phyloP scores from a whole-genome alignment of 2,113 vertebrate genomes.

The Rallus limicola region DNA sequence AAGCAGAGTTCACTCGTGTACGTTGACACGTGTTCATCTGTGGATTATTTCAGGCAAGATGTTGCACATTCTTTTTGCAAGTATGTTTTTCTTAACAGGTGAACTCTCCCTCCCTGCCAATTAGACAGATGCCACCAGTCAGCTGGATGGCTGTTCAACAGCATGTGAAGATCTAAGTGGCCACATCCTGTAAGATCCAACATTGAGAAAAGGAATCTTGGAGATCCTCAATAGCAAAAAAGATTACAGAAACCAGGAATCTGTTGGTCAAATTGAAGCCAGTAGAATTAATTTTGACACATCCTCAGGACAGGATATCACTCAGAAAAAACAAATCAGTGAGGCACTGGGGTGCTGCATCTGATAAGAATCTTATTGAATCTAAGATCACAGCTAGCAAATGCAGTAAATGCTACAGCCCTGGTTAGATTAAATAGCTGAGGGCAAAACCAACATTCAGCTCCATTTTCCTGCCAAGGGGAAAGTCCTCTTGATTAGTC shows the following conservation, averaged over 20 bases:
- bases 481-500: neutral
- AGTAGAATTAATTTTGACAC: neutral
- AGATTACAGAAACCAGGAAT: neutral
- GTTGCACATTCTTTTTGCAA: neutral
- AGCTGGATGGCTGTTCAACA: neutral
- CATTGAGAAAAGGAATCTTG: neutral
- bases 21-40: neutral
- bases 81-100: neutral
- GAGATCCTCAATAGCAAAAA: neutral
- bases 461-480: neutral
- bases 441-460: neutral
- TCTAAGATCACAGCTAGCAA: neutral
- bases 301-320: neutral
- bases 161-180: neutral
- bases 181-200: neutral
- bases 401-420: neutral
- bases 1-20: neutral
- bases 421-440: neutral
- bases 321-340: neutral
- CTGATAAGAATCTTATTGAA: neutral
- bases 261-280: neutral
- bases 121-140: neutral
- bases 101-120: accelerated
- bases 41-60: neutral
- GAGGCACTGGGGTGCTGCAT: neutral